Evolutionary conservation across 1,140 invertebrate genomes (phyloP).

Genomic region (Condylostylus longicornis): DNA sequence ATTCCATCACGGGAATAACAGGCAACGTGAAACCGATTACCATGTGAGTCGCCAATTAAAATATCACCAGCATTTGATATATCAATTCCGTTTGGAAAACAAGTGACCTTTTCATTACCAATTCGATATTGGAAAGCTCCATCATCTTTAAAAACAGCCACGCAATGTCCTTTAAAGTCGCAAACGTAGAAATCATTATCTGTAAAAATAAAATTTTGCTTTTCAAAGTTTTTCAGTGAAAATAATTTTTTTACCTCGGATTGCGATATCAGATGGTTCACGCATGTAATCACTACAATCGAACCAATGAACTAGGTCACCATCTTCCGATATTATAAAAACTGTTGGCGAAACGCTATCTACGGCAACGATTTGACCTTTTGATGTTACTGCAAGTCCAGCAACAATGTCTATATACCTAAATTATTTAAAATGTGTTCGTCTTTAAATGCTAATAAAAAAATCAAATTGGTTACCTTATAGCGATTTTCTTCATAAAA

Average conservation of each 20-base stretch:
- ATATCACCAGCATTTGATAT: slow-evolving; percentile 92
- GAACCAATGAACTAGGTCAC: slow-evolving; percentile 85
- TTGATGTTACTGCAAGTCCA: slow-evolving; percentile 75
- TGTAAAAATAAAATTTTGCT: slow-evolving; percentile 30
- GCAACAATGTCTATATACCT: slow-evolving; percentile 96
- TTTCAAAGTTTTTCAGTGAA: neutral
- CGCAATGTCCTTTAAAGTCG: slow-evolving; percentile 95
- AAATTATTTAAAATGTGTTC: slow-evolving; percentile 6
- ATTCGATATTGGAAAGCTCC: slow-evolving; percentile 83
- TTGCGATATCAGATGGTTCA: slow-evolving; percentile 91
- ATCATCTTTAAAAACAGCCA: slow-evolving; percentile 86
- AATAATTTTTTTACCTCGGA: slow-evolving; percentile 48
- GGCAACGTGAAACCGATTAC: slow-evolving; percentile 92
- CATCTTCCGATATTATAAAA: slow-evolving; percentile 82
- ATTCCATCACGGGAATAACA: slow-evolving; percentile 78
- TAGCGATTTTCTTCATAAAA: slow-evolving; percentile 85
- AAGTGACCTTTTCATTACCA: slow-evolving; percentile 87
- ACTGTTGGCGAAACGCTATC: slow-evolving; percentile 93
- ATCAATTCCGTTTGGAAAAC: slow-evolving; percentile 95
- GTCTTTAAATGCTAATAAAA: neutral
- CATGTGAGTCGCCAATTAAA: slow-evolving; percentile 91
- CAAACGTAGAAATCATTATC: slow-evolving; percentile 93
- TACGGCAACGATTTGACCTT: slow-evolving; percentile 90
- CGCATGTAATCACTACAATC: slow-evolving; percentile 94
- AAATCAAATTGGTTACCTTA: slow-evolving; percentile 32